These are phyloP conservation scores for Aeoliscus strigatus DNA, from an alignment of 2,797 vertebrate species.

Conservation along the genomic window DNA sequence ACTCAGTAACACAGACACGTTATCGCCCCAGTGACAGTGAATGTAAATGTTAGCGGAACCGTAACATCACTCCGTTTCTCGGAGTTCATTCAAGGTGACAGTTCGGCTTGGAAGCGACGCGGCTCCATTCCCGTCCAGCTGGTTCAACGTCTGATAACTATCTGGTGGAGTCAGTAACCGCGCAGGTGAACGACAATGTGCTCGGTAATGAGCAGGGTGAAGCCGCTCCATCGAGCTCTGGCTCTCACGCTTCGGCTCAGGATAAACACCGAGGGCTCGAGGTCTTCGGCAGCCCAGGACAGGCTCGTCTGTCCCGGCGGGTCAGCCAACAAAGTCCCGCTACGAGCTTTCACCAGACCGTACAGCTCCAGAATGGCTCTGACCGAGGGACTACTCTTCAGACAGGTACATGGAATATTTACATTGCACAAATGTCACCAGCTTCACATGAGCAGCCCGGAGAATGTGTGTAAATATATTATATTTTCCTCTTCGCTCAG, in stretches of 20 bases:
- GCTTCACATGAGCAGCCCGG: accelerated
- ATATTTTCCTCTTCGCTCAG: background rate
- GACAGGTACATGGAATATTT: constrained; percentile 53
- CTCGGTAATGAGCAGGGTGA: constrained; percentile 32
- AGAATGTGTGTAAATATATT: too few relatives aligned
- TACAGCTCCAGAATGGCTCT: constrained; percentile 50
- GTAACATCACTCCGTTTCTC: too few relatives aligned
- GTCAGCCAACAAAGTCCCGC: background rate
- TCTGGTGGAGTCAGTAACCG: accelerated
- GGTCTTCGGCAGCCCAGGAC: constrained; percentile 14
- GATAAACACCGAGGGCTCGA: constrained; percentile 22
- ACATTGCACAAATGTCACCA: accelerated
- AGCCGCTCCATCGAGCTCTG: constrained; percentile 14
- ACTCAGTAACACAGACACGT: background rate
- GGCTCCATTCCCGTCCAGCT: background rate
- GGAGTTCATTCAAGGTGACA: background rate
- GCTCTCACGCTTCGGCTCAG: constrained; percentile 23
- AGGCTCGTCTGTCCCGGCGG: constrained; percentile 7
- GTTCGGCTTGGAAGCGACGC: background rate
- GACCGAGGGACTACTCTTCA: constrained; percentile 57
- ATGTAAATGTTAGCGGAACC: too few relatives aligned
- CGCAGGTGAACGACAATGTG: constrained; percentile 29
- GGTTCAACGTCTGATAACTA: background rate
- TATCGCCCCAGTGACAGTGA: background rate
- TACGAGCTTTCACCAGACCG: constrained; percentile 1